Conservation (phyloP, 2,113 vertebrate species). For the Dasyurus viverrinus region DNA sequence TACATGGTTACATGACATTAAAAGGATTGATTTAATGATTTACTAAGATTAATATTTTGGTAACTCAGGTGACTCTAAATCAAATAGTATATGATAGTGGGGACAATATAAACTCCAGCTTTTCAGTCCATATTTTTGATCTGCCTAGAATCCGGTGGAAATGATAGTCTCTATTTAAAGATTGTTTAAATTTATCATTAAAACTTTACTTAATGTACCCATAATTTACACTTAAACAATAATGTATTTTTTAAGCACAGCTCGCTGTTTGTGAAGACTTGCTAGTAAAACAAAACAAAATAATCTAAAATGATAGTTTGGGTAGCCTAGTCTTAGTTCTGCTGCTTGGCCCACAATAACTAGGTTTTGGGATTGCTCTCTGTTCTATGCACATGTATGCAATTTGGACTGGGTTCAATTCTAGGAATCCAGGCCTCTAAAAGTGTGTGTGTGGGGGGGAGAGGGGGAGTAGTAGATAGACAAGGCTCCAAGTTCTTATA, state of each 20-base stretch:
- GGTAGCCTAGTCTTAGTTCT: not conserved
- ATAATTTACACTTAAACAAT: conserved; percentile 20
- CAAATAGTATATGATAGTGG: conserved; percentile 8
- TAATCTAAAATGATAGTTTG: not conserved
- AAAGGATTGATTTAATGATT: conserved; percentile 44
- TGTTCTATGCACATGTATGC: not conserved
- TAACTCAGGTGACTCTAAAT: conserved; percentile 43
- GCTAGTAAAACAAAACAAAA: not conserved
- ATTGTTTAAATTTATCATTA: not conserved
- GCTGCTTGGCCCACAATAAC: not conserved
- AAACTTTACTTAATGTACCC: not conserved
- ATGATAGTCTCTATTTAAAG: not conserved
- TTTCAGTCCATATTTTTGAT: conserved; percentile 21
- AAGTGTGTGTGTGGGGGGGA: not conserved
- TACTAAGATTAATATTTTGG: conserved; percentile 53
- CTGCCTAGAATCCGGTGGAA: conserved; percentile 11
- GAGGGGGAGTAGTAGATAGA: not conserved
- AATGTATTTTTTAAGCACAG: conserved; percentile 18
- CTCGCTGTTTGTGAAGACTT: not conserved
- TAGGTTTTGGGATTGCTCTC: not conserved
- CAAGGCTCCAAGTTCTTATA: not conserved
- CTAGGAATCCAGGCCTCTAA: not conserved
- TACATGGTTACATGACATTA: conserved; percentile 28
- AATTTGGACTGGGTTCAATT: not conserved
- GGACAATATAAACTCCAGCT: conserved; percentile 19